Base-by-base conservation (phyloP, 2,113 vertebrate species). In the Lontra canadensis region DNA sequence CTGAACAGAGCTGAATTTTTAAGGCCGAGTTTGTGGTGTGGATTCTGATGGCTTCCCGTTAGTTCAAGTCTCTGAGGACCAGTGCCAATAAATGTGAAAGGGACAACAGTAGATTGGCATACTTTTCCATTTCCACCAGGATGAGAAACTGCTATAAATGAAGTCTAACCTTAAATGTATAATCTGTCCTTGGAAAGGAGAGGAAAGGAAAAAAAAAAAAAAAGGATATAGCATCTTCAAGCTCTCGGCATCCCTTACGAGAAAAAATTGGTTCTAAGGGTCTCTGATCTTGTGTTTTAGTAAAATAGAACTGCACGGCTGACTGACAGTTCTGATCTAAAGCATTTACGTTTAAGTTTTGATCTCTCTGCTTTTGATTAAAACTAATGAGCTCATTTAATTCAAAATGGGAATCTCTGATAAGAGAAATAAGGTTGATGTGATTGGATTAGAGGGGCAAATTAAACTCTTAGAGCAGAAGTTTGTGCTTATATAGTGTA, bases 341-440 rank as follows among this genome's bases (percentile, higher is more conserved):
- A 99, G 99, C 99, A 99, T 99, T 99, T 99, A 99, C 99, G 99
- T 99, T 99, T 99, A 99, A 99, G 99, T 99, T 99, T 99, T 99
- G 99, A 99, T 99, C 99, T 99, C 99, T 99, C 99, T 99, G 99
- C 99, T 99, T 99, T 99, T 99, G 99, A 99, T 99, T 99, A 99
- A 99, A 99, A 99, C 99, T 99, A 99, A 99, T 99, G 99, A 99
- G 99, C 99, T 99, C 99, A 99, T 99, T 99, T 99, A 99, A 99
- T 99, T 99, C 99, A 99, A 99, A 99, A 99, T 99, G 99, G 99
- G 99, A 99, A 99, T 99, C 99, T 99, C 99, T 99, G 99, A 99
- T 99, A 99, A 99, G 99, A 99, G 99, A 99, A 99, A 99, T 99
- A 99, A 99, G 99, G 99, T 99, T 99, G 99, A 99, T 99, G 99